Conservation (phyloP, 2,113 vertebrate species). For the Aptenodytes forsteri region DNA sequence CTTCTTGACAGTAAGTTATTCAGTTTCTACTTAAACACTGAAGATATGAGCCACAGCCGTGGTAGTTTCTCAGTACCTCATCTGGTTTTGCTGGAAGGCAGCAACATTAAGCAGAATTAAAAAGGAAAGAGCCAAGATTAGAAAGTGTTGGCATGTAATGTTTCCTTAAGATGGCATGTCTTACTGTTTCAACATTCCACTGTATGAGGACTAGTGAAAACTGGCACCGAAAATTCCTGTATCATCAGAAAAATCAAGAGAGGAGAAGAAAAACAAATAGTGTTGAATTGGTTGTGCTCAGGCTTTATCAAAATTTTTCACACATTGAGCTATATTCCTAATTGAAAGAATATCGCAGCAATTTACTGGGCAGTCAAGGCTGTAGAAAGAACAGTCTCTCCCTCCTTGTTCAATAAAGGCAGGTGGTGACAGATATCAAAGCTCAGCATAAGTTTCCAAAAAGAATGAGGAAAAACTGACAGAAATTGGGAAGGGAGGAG, state of each 20-base stretch:
- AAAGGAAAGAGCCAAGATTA: not conserved
- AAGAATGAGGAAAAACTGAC: not conserved
- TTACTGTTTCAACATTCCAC: not conserved
- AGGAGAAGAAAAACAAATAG: not conserved
- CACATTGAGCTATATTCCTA: rapidly evolving
- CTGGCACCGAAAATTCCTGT: not conserved
- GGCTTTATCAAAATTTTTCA: not conserved
- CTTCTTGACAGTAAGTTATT: not conserved
- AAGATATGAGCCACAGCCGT: not conserved
- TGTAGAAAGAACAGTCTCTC: not conserved
- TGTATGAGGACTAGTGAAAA: not conserved
- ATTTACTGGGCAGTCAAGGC: not conserved
- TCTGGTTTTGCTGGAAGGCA: not conserved
- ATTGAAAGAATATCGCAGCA: not conserved
- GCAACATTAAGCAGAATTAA: not conserved
- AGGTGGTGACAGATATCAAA: not conserved
- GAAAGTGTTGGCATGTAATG: not conserved
- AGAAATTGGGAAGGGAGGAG: not conserved
- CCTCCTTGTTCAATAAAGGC: not conserved
- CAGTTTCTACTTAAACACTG: not conserved
- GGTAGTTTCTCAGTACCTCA: not conserved
- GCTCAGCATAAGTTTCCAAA: not conserved
- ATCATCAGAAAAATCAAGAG: not conserved
- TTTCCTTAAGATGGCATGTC: not conserved
- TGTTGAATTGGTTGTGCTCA: not conserved